These are phyloP conservation scores for Drosophila jambulina DNA, from an alignment of 1,140 invertebrate species.

Conservation along the genomic window DNA sequence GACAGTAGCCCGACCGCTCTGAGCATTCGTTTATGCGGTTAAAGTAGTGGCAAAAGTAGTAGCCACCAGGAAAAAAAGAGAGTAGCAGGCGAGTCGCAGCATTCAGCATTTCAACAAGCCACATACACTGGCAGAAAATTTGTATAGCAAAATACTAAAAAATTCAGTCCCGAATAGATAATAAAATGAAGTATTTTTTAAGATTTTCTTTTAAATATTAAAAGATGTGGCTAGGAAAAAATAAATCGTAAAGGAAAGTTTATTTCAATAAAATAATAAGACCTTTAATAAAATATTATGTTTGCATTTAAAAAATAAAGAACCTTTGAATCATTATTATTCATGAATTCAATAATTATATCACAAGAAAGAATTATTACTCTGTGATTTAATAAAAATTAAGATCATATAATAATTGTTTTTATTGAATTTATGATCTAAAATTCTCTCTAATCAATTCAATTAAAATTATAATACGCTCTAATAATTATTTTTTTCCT, in stretches of 20 bases:
- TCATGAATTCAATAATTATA: too few relatives aligned
- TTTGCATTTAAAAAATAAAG: background rate
- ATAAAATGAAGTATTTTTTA: background rate
- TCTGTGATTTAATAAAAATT: too few relatives aligned
- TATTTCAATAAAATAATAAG: too few relatives aligned
- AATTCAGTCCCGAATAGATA: rapidly evolving
- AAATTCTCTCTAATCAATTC: too few relatives aligned
- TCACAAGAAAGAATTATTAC: too few relatives aligned
- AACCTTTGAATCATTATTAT: too few relatives aligned
- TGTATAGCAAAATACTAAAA: background rate
- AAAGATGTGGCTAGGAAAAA: background rate
- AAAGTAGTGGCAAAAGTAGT: constrained; percentile 41
- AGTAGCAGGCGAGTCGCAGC: background rate
- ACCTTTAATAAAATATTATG: too few relatives aligned
- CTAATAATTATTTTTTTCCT: too few relatives aligned
- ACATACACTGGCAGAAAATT: background rate
- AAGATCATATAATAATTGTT: too few relatives aligned
- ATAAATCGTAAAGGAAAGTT: too few relatives aligned
- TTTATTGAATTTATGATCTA: too few relatives aligned
- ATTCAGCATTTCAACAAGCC: constrained; percentile 26
- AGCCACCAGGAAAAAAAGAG: constrained; percentile 20
- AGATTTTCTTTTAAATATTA: background rate
- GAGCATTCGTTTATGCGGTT: constrained; percentile 45
- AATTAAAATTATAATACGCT: too few relatives aligned
- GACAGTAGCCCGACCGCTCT: constrained; percentile 12